Conservation (phyloP, 2,113 vertebrate species). For the Xyrauchen texanus region DNA sequence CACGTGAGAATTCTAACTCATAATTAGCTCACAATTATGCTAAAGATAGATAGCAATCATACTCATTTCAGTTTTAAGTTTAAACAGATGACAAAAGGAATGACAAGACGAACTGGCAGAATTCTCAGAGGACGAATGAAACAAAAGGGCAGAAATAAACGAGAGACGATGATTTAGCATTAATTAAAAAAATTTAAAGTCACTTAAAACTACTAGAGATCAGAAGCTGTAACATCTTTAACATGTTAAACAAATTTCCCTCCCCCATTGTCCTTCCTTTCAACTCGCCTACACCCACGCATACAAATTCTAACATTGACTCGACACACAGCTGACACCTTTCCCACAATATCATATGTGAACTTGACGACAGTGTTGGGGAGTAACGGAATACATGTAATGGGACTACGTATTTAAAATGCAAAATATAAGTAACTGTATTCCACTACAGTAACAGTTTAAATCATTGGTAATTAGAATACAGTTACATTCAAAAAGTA, state of each 20-base stretch:
- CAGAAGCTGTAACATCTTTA: conserved; percentile 62
- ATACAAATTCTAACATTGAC: background rate
- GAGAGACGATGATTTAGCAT: conserved; percentile 62
- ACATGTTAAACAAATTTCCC: conserved; percentile 45
- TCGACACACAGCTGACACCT: background rate
- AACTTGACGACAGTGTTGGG: too few relatives aligned
- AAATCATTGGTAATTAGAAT: too few relatives aligned
- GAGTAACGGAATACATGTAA: too few relatives aligned
- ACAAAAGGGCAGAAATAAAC: conserved; percentile 62
- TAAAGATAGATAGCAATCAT: conserved; percentile 73
- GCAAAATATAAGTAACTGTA: too few relatives aligned
- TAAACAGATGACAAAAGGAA: conserved; percentile 65
- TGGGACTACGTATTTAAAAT: too few relatives aligned
- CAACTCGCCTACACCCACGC: background rate
- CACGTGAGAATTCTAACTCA: conserved; percentile 69
- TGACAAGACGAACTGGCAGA: conserved; percentile 47
- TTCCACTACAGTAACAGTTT: too few relatives aligned
- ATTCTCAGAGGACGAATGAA: conserved; percentile 71
- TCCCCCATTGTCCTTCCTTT: background rate
- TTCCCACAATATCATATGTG: background rate
- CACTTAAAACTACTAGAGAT: conserved; percentile 70
- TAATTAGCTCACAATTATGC: conserved; percentile 77
- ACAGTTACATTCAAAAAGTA: too few relatives aligned
- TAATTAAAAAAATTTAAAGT: conserved; percentile 71
- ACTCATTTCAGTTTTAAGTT: conserved; percentile 63